Evolutionary conservation across 2,888 invertebrate genomes (phyloP), one percentile per base, ranked within the genome.

Genomic region (Synergus itoensis): DNA sequence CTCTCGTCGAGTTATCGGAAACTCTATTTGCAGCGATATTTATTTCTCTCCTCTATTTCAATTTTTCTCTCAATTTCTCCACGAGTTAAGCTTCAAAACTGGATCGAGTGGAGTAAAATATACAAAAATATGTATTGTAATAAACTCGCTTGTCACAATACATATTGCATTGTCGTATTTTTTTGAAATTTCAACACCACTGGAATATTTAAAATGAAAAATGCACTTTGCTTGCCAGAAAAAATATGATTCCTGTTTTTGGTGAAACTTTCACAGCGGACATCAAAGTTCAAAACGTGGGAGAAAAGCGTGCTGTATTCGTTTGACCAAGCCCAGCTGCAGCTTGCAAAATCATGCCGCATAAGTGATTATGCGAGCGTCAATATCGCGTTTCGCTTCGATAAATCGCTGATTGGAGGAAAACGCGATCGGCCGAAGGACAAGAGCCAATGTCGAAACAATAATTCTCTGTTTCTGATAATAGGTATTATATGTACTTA

Each of bases 51-150:
- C 7, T 41, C 9, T n/a, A n/a, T 21, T 67, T 67, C 21, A 67
- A 45, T 67, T 67, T 67, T 43, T 40, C 43, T 43, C 43, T 5
- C 18, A 21, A 1, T 1, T 4, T 21, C 43, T 43, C 67, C 67
- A 69, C 45, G 67, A 45, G 67, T 45, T 43, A 67, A 16, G 21
- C 45, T 67, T 67, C 45, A 21, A 67, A 67, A 43, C 43, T 67
- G 45, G 14, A 43, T 43, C 36, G 21, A 7, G 12, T 4, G 41
- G 18, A 43, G 41, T 18, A 67, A 67, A 45, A 67, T n/a, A n/a
- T 65, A 21, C 21, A 65, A 21, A 62, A 64, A 67, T 18, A 28
- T 28, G 28, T 28, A n/a, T 67, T 18, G 21, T 21, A 43, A 67
- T 67, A 45, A 7, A 43, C 43, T n/a, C 43, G 43, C 18, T 41